Percentiles rank a stretch among this genome's conserved stretches.
Conservation (phyloP, 2,113 vertebrate genomes). For the Odocoileus virginianus region DNA sequence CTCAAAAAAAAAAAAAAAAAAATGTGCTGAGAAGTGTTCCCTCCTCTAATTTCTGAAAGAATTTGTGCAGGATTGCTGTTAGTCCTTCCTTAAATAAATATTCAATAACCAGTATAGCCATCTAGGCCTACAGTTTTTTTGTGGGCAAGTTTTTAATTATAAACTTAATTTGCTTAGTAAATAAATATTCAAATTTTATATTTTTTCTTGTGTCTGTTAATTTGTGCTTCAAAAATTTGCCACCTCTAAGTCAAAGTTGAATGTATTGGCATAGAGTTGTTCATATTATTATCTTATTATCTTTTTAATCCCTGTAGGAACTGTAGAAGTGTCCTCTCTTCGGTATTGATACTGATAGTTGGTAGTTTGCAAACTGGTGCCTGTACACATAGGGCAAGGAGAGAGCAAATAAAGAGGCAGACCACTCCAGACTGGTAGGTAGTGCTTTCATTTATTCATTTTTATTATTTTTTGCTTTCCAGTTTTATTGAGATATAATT, state of each 20-base stretch:
- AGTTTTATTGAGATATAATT: not conserved
- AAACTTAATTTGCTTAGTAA: not conserved
- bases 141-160: not conserved
- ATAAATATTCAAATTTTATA: not conserved
- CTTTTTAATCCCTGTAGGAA: not conserved
- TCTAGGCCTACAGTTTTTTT: not conserved
- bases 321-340: not conserved
- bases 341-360: not conserved
- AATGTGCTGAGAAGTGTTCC: not conserved
- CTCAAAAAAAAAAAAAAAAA: not conserved
- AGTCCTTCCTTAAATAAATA: not conserved
- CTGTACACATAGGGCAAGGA: not conserved
- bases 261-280: not conserved
- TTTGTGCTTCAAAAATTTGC: not conserved
- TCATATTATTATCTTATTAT: not conserved
- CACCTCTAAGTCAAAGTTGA: not conserved
- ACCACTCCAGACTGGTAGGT: not conserved
- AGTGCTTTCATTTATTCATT: not conserved
- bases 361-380: not conserved
- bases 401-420: not conserved
- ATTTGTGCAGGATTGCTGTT: not conserved
- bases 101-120: not conserved
- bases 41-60: not conserved
- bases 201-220: not conserved
- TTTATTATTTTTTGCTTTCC: not conserved